Evolutionary conservation across 2,888 invertebrate genomes (phyloP).

Genomic region (Polydrusus tereticollis): DNA sequence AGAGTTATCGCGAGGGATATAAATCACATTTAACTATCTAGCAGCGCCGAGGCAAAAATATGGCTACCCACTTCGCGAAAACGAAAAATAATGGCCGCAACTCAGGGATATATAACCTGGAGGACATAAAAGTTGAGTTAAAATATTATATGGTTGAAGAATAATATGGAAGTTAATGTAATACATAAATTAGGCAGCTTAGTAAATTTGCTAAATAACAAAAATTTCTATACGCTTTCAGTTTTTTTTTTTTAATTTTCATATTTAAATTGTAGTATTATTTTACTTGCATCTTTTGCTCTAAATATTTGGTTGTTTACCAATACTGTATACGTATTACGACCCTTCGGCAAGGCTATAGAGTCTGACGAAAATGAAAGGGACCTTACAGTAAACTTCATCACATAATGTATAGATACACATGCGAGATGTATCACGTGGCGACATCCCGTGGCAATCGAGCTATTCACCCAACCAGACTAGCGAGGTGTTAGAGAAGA

Average conservation of each 20-base stretch:
- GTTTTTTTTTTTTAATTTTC: neutral
- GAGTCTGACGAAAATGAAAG: no score
- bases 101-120: constrained; percentile 20
- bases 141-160: constrained; percentile 1
- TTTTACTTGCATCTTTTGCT: neutral
- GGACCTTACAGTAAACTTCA: no score
- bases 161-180: neutral
- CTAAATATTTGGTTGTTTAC: neutral
- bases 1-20: constrained; percentile 61
- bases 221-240: neutral
- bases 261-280: neutral
- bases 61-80: constrained; percentile 62
- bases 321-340: no score
- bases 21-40: constrained; percentile 66
- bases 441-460: no score
- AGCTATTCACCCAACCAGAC: no score
- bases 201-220: neutral
- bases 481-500: no score
- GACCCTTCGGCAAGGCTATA: no score
- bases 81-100: constrained; percentile 61
- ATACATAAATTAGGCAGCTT: neutral
- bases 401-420: no score
- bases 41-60: constrained; percentile 60
- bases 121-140: constrained; percentile 7
- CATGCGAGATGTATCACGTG: no score